Evolutionary conservation across 2,888 invertebrate genomes (phyloP).

Genomic region (Lasioglossum marginatum): DNA sequence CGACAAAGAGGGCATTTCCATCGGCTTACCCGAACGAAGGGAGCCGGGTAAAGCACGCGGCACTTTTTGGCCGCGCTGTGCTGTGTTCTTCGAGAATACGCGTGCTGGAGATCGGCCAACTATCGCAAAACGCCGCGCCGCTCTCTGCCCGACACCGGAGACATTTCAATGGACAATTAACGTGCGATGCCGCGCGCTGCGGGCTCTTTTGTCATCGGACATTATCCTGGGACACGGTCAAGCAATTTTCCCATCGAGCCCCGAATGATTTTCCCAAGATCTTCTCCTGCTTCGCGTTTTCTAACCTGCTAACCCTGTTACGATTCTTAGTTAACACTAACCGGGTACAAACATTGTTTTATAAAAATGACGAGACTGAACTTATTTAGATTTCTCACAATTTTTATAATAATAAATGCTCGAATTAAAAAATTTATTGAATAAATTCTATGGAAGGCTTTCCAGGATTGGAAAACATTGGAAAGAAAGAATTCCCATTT

Average conservation of each 20-base stretch:
- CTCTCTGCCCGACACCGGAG: neutral
- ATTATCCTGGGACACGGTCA: neutral
- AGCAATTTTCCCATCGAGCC: too few species aligned
- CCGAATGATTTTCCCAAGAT: neutral
- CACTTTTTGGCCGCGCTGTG: constrained; percentile 42
- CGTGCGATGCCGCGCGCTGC: neutral
- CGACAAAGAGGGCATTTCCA: constrained; percentile 59
- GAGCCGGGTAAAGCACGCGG: constrained; percentile 6
- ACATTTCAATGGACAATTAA: constrained; percentile 47
- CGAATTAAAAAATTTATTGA: too few species aligned
- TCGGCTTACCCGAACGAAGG: constrained; percentile 52
- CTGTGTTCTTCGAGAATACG: constrained; percentile 56
- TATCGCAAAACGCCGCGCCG: constrained; percentile 40
- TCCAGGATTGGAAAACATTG: too few species aligned
- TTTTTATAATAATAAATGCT: too few species aligned
- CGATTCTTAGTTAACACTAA: too few species aligned
- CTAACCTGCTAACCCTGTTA: neutral
- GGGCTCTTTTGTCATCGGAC: neutral
- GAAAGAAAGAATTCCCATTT: too few species aligned
- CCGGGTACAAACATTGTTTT: too few species aligned
- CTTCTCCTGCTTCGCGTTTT: neutral
- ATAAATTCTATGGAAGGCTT: too few species aligned
- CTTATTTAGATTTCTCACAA: too few species aligned
- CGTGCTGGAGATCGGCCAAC: constrained; percentile 59
- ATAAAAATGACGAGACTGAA: too few species aligned